Evolutionary conservation across 1,140 invertebrate genomes (phyloP).

Genomic region (Orchestia grillus): DNA sequence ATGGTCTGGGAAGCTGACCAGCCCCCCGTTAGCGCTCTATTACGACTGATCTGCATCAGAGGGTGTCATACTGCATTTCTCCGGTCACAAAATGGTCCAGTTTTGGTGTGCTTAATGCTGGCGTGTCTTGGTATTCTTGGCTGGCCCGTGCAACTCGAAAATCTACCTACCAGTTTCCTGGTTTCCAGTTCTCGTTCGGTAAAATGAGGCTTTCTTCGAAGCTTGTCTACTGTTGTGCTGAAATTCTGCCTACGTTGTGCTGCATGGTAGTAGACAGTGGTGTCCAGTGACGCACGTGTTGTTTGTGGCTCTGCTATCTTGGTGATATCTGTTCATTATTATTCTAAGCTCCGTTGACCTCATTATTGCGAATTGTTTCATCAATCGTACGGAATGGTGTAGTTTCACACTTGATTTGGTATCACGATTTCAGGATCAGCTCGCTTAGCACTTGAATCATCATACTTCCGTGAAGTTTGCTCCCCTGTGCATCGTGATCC

Average conservation of each 20-base stretch:
- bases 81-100: neutral
- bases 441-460: neutral
- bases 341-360: too few relatives aligned
- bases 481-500: neutral
- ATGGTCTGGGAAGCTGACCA: neutral
- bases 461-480: neutral
- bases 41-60: neutral
- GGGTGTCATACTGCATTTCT: neutral
- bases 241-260: neutral
- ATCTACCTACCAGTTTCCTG: neutral
- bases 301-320: too few relatives aligned
- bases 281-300: too few relatives aligned
- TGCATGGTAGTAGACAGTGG: neutral
- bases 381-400: neutral
- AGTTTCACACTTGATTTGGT: neutral
- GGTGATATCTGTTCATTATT: too few relatives aligned
- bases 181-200: neutral
- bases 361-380: too few relatives aligned
- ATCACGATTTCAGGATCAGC: neutral
- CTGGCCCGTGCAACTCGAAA: neutral
- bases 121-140: neutral
- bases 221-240: too few relatives aligned
- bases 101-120: neutral
- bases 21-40: neutral
- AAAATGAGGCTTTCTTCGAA: neutral